Evolutionary conservation across 2,797 vertebrate genomes (phyloP), one percentile per base, ranked within the genome.

Genomic region (Thripadectes ignobilis): DNA sequence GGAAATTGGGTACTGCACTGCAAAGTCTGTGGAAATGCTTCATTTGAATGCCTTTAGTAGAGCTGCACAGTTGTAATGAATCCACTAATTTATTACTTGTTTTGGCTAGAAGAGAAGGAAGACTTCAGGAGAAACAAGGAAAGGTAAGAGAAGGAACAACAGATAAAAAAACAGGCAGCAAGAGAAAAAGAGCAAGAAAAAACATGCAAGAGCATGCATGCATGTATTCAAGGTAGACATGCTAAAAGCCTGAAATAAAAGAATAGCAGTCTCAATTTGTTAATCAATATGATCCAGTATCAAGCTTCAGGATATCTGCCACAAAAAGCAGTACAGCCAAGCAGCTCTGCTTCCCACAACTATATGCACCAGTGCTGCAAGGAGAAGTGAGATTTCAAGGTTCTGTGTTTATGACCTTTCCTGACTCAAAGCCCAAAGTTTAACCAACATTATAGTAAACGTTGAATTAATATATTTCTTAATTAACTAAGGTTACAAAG

Each of bases 311-410:
- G 18, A 34, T 36, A 43, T 3, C 69, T 51, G 54, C 24, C 23
- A 71, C 43, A 78, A 63, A 24, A 62, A 78, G 54, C 32, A 71
- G 17, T 8, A 81, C 27, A 84, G 49, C 24, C 30, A 74, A 63
- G 30, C 16, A 30, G 38, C 46, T 65, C 8, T 18, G 3, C 62
- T 81, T 65, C 10, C 41, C 22, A 6, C 24, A 67, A 4, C 3
- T 4, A 19, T n/a, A 43, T 0, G 0, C 9, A 71, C 20, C 14
- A 14, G 14, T 16, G 12, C 19, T 74, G 32, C 30, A 59, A 71
- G 41, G 0, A 71, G 30, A 48, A 55, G 14, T 45, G 14, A 82
- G 13, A n/a, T 52, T 59, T 43, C 41, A 32, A 57, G 30, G 21
- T 15, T 51, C 24, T 12, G 14, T 32, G 21, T 67, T 91, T 77